These are phyloP conservation scores for Phrynocephalus forsythii DNA, from an alignment of 2,797 vertebrate genomes.

Conservation along the genomic window DNA sequence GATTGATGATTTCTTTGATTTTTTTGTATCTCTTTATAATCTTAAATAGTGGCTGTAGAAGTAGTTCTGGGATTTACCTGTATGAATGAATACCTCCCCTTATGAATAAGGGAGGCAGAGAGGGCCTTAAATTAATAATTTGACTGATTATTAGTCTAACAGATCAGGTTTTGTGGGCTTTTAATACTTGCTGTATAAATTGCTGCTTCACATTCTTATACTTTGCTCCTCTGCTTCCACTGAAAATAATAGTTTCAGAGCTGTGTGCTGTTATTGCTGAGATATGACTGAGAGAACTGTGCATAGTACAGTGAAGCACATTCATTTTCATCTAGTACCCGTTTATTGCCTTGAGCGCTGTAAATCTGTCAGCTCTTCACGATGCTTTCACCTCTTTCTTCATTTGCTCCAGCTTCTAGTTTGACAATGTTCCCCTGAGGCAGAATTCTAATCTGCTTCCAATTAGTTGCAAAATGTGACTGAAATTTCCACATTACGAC, in stretches of 20 bases:
- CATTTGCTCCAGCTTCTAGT: slow-evolving; percentile 84
- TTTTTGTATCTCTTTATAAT: slow-evolving; percentile 26
- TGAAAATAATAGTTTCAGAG: slow-evolving; percentile 75
- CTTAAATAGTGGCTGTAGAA: slow-evolving; percentile 20
- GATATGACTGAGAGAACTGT: slow-evolving; percentile 73
- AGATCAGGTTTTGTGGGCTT: slow-evolving; percentile 27
- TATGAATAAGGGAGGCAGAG: slow-evolving; percentile 43
- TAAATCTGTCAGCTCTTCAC: slow-evolving; percentile 86
- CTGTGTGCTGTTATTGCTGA: slow-evolving; percentile 71
- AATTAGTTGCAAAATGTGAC: slow-evolving; percentile 88
- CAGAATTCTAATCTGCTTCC: slow-evolving; percentile 87
- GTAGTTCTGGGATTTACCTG: slow-evolving; percentile 36
- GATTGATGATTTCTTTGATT: not conserved
- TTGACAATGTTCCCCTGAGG: slow-evolving; percentile 86
- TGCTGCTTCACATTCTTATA: slow-evolving; percentile 56
- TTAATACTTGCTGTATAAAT: slow-evolving; percentile 49
- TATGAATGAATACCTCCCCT: slow-evolving; percentile 36
- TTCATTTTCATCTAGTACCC: slow-evolving; percentile 78
- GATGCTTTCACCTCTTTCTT: slow-evolving; percentile 84
- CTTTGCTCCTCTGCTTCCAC: slow-evolving; percentile 49
- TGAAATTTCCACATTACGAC: slow-evolving; percentile 85
- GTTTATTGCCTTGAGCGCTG: slow-evolving; percentile 83
- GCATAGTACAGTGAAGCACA: slow-evolving; percentile 74
- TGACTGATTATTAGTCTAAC: slow-evolving; percentile 48
- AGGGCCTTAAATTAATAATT: slow-evolving; percentile 44